Evolutionary conservation across 2,888 invertebrate species (phyloP).

Genomic region (Agriopis marginaria): DNA sequence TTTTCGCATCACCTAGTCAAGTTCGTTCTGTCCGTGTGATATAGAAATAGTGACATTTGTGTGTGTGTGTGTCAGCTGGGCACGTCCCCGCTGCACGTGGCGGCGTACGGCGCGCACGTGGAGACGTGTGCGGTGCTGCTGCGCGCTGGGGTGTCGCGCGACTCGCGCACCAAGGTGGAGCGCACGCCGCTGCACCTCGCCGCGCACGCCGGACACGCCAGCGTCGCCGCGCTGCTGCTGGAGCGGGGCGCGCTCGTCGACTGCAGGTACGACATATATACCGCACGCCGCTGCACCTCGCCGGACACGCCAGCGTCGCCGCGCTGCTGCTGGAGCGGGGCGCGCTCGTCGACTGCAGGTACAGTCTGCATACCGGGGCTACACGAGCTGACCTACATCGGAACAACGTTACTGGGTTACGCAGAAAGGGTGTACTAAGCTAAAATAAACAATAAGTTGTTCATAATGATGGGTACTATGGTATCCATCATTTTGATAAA

Average conservation of each 20-base stretch:
- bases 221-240: constrained; percentile 91
- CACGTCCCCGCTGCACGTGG: constrained; percentile 95
- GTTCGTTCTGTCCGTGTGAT: too few species aligned
- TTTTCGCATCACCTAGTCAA: too few species aligned
- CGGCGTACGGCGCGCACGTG: constrained; percentile 91
- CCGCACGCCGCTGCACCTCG: constrained; percentile 96
- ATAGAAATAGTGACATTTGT: neutral
- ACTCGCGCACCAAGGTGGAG: constrained; percentile 95
- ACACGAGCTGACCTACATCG: too few species aligned
- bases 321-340: constrained; percentile 87
- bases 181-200: constrained; percentile 96
- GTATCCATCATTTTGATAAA: too few species aligned
- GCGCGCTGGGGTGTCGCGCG: constrained; percentile 94
- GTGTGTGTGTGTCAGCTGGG: constrained; percentile 88
- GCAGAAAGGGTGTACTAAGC: too few species aligned
- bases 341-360: constrained; percentile 63
- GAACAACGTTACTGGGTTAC: neutral
- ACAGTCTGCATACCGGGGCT: too few species aligned
- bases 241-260: constrained; percentile 65
- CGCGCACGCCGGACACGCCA: constrained; percentile 92
- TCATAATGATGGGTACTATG: too few species aligned
- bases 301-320: constrained; percentile 92
- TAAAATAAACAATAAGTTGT: too few species aligned
- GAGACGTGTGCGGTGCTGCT: constrained; percentile 93
- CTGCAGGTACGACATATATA: constrained; percentile 51